Base-by-base conservation (phyloP, 1,140 invertebrate genomes). In the Drosophila yakuba region DNA sequence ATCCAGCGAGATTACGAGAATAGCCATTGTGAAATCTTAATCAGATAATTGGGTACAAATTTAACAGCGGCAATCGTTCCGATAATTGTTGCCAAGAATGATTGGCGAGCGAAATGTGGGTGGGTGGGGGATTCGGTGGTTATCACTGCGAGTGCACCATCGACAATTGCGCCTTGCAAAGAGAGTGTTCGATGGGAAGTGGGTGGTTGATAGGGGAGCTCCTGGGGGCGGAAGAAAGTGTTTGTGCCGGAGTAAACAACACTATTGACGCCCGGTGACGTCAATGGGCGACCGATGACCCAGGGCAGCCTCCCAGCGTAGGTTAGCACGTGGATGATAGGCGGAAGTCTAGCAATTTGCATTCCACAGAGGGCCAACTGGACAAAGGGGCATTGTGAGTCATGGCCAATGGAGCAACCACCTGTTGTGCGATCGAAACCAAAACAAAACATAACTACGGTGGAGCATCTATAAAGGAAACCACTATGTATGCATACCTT, bases 21-120 rank as follows among this genome's bases (percentile, higher is more conserved):
- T 66, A 62, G 44, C 48, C 23, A 36, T 43, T 60, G 41, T 38
- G 52, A 45, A 66, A 52, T 55, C 44, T 58, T 73, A 88, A 88
- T 88, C 79, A 66, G 67, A 59, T 88, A 88, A 82, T 86, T 62
- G 67, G 56, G 51, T 68, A 36, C 62, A 62, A 74, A 76, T 78
- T 86, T 73, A 71, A 57, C 71, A 47, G 28, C 39, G 43, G 51
- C 51, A 61, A 66, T 73, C 41, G 67, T 82, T 69, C 78, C 52
- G 79, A 86, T 88, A 86, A 83, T 78, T 79, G 83, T 86, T 86
- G 84, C 83, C 83, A 86, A 80, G 85, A 86, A 81, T 69, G 48
- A 64, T 58, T 51, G 43, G 23, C 52, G 39, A 35, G 25, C 38
- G 17, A 43, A 63, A 57, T 64, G 61, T 51, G 69, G 62, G 61